These are phyloP conservation scores for Scelioninae gen. 1 DNA, from an alignment of 2,888 invertebrate genomes.

Conservation along the genomic window DNA sequence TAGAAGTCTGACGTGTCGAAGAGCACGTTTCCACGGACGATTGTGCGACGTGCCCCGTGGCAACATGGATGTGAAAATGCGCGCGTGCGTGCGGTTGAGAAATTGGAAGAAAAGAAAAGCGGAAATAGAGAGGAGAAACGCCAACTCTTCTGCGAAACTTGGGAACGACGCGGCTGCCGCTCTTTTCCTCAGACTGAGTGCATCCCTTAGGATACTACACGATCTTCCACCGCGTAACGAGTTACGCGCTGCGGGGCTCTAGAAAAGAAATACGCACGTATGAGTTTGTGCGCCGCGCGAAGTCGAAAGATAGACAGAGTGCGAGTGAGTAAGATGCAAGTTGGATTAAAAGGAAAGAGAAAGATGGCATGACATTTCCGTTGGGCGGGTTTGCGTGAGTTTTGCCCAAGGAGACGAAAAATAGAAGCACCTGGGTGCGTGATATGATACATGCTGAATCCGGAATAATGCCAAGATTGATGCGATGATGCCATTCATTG, in stretches of 20 bases:
- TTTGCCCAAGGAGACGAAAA: slow-evolving; percentile 49
- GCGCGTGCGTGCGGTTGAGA: slow-evolving; percentile 71
- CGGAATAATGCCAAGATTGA: slow-evolving; percentile 50
- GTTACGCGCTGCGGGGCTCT: slow-evolving; percentile 66
- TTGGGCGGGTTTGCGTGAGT: slow-evolving; percentile 27
- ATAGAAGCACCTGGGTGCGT: slow-evolving; percentile 42
- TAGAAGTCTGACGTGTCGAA: slow-evolving; percentile 64
- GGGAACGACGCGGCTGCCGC: slow-evolving; percentile 69
- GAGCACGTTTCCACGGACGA: slow-evolving; percentile 73
- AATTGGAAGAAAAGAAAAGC: slow-evolving; percentile 66
- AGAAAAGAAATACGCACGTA: slow-evolving; percentile 49
- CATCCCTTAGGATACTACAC: slow-evolving; percentile 75
- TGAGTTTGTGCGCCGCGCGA: slow-evolving; percentile 25
- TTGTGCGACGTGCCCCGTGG: slow-evolving; percentile 73
- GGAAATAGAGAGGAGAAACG: slow-evolving; percentile 45
- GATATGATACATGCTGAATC: slow-evolving; percentile 43
- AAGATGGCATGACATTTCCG: background rate
- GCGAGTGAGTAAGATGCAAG: slow-evolving; percentile 7
- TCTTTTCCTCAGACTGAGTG: slow-evolving; percentile 73
- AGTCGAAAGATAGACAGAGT: slow-evolving; percentile 13
- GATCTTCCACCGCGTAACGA: slow-evolving; percentile 68
- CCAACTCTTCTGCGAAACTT: slow-evolving; percentile 52
- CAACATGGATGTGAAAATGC: slow-evolving; percentile 59
- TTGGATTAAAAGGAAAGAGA: slow-evolving; percentile 23
- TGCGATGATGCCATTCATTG: slow-evolving; percentile 48